Conservation (phyloP, 35 echinoderm and acorn worm genomes). For the Acanthaster planci region DNA sequence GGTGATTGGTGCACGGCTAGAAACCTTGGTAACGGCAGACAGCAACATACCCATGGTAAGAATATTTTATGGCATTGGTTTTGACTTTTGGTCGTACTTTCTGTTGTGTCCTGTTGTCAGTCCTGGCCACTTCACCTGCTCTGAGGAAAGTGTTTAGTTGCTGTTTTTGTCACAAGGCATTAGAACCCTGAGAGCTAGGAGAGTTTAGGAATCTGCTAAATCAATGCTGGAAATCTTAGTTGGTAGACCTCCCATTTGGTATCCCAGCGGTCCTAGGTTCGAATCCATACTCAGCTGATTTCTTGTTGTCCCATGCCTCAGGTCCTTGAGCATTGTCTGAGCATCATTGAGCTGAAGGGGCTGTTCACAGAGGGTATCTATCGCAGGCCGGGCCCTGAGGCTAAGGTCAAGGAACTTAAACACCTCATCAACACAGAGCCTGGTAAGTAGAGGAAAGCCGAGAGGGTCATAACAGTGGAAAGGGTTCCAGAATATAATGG, state of each 20-base stretch:
- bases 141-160: too few relatives aligned
- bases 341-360: constrained; percentile 76
- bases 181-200: too few relatives aligned
- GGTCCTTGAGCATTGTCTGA: constrained; percentile 22
- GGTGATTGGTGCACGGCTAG: constrained; percentile 67
- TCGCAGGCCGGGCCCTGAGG: constrained; percentile 76
- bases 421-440: constrained; percentile 78
- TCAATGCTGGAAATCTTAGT: too few relatives aligned
- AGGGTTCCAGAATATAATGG: too few relatives aligned
- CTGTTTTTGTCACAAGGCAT: too few relatives aligned
- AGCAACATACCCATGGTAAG: constrained; percentile 29
- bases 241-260: too few relatives aligned
- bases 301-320: neutral
- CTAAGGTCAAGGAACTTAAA: constrained; percentile 94
- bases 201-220: too few relatives aligned
- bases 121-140: too few relatives aligned
- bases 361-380: constrained; percentile 95
- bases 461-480: too few relatives aligned
- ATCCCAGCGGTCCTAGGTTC: neutral
- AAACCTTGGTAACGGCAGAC: constrained; percentile 49
- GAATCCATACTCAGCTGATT: neutral
- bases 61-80: too few relatives aligned
- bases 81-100: too few relatives aligned
- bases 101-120: too few relatives aligned
- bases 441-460: constrained; percentile 47